A percentile compares a stretch with the other conserved stretches of the same genome.
Conservation (phyloP, 2,797 vertebrate species). For the Emydoidea blandingii region DNA sequence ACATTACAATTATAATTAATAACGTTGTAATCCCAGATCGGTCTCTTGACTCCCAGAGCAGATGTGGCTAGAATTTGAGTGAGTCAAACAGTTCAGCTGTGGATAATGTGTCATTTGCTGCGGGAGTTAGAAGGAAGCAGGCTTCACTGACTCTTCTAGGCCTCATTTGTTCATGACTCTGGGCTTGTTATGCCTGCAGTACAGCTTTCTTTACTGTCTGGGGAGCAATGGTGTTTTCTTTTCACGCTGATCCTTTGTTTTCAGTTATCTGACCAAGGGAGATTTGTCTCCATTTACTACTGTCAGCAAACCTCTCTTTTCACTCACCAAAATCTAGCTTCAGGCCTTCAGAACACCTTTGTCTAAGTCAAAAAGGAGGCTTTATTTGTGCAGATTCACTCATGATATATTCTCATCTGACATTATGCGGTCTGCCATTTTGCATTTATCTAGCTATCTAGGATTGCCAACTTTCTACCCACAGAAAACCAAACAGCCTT, state of each 20-base stretch:
- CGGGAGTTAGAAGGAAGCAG: not conserved
- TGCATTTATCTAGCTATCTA: no score
- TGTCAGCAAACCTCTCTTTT: not conserved
- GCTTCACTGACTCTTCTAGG: not conserved
- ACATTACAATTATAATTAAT: conserved; percentile 16
- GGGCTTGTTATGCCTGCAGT: not conserved
- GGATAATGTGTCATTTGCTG: not conserved
- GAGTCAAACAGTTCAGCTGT: not conserved
- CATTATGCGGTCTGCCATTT: not conserved
- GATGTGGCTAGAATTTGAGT: conserved; percentile 23
- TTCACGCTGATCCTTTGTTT: conserved; percentile 1
- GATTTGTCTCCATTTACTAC: not conserved
- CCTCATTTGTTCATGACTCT: not conserved
- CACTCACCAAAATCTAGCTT: not conserved
- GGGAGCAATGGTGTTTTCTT: not conserved
- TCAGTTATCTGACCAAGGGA: not conserved
- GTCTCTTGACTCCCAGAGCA: not conserved
- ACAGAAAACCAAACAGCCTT: no score
- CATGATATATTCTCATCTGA: not conserved
- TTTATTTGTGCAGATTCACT: not conserved
- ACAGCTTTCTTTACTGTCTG: not conserved
- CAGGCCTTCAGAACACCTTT: not conserved
- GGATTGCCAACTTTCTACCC: no score
- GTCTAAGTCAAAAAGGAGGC: not conserved
- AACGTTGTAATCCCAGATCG: conserved; percentile 29